phyloP scores from a whole-genome alignment of 2,113 vertebrate species.

The Tangachromis dhanisi region DNA sequence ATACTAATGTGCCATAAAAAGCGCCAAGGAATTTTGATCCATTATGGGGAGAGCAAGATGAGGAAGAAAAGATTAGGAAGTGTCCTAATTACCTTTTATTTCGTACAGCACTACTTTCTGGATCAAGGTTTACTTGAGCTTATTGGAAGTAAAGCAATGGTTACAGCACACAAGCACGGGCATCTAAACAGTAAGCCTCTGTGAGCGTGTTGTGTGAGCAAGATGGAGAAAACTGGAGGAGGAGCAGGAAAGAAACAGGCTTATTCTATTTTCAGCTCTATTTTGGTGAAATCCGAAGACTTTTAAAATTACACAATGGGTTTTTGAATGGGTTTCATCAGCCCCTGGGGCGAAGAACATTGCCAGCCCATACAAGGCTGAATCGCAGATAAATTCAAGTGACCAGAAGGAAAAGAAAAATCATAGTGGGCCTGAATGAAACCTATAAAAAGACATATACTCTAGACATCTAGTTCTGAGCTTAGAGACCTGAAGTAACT shows the following conservation, averaged over 20 bases:
- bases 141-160: constrained; percentile 38
- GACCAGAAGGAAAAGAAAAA: background rate
- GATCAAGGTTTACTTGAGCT: constrained; percentile 11
- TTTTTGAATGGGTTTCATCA: constrained; percentile 4
- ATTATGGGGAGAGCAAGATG: background rate
- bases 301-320: constrained; percentile 17
- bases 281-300: constrained; percentile 5
- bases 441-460: background rate
- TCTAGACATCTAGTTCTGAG: background rate
- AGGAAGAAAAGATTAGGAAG: background rate
- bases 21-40: background rate
- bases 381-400: constrained; percentile 4
- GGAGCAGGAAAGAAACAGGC: background rate
- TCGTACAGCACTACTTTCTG: constrained; percentile 9
- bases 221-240: background rate
- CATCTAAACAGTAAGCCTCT: background rate
- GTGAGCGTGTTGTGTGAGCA: background rate
- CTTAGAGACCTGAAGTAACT: background rate
- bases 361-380: background rate
- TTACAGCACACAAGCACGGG: background rate
- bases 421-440: background rate
- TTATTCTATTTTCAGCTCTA: constrained; percentile 8
- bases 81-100: constrained; percentile 48
- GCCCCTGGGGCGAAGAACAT: background rate
- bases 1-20: background rate